Evolutionary conservation across 2,888 invertebrate species (phyloP), one percentile per base, ranked within the genome.

Genomic region (Esperia sulphurella): DNA sequence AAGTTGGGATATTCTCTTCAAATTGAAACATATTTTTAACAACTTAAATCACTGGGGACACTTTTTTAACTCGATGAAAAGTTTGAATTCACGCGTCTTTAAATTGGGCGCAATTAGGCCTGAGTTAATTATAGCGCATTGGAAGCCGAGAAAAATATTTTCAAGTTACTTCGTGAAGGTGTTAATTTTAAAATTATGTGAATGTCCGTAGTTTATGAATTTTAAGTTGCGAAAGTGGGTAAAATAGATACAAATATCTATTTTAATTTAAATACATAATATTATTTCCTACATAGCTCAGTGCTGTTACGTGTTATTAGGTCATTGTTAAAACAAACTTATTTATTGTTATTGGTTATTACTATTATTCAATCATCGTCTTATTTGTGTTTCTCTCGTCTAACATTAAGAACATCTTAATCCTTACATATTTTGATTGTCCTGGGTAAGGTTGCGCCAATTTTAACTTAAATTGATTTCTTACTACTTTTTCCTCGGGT

Each of bases 61-160:
- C 61, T 70, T 73, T 70, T 46, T 73, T 73, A 68, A 75, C 72
- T 68, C 68, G 69, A 68, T 71, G 56, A 65, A 69, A 68, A 59
- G 58, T 65, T 60, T 53, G 54, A 65, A 63, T 52, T 55, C 51
- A 37, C 53, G 53, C 53, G 51, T 61, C 67, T n/a, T n/a, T 70
- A 73, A 71, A 72, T 66, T 65, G 61, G 63, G 69, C 69, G 68
- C 74, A 76, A 77, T 78, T 78, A 75, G 66, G 45, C 50, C 12
- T 44, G 55, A 61, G 63, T 63, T 77, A 73, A 73, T 71, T 71
- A 66, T 75, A 75, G 70, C 63, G 59, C 55, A 51, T 61, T 55
- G 61, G 50, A 69, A 69, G 10, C 56, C 57, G 9, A 14, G 59
- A 63, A 52, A 57, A 58, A 55, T 61, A 61, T 59, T 58, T 55